phyloP scores from a whole-genome alignment of 2,888 invertebrate genomes.

The Steinernema carpocapsae region DNA sequence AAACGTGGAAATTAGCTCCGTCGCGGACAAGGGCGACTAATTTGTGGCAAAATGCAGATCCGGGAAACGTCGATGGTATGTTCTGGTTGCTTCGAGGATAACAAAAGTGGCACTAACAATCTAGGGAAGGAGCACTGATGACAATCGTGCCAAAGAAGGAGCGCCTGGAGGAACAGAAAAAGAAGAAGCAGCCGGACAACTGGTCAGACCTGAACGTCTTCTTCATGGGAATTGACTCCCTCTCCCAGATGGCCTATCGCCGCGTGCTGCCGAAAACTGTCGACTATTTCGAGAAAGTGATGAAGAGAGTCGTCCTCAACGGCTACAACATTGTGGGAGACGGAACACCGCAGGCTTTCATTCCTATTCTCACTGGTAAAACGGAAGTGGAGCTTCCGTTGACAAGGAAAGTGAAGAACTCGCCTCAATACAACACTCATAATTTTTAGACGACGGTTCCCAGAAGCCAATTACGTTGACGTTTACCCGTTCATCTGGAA shows the following conservation, averaged over 20 bases:
- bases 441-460: constrained; percentile 64
- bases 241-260: constrained; percentile 82
- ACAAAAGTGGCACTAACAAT: neutral
- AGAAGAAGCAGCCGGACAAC: constrained; percentile 25
- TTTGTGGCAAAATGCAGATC: constrained; percentile 40
- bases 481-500: constrained; percentile 72
- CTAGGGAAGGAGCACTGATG: constrained; percentile 43
- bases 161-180: constrained; percentile 23
- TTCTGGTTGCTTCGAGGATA: neutral
- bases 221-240: constrained; percentile 81
- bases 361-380: constrained; percentile 71
- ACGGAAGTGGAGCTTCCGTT: constrained; percentile 71
- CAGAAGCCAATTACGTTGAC: constrained; percentile 70
- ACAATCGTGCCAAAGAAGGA: constrained; percentile 43
- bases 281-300: constrained; percentile 73
- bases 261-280: constrained; percentile 81
- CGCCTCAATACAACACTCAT: too few relatives aligned
- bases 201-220: constrained; percentile 42
- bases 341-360: constrained; percentile 71
- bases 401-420: too few relatives aligned
- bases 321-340: constrained; percentile 72
- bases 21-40: constrained; percentile 44
- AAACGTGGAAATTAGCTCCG: constrained; percentile 42
- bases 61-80: constrained; percentile 39
- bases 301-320: constrained; percentile 56